These are phyloP conservation scores for Ostrea denselamellosa DNA, from an alignment of 1,140 invertebrate genomes.

Conservation along the genomic window DNA sequence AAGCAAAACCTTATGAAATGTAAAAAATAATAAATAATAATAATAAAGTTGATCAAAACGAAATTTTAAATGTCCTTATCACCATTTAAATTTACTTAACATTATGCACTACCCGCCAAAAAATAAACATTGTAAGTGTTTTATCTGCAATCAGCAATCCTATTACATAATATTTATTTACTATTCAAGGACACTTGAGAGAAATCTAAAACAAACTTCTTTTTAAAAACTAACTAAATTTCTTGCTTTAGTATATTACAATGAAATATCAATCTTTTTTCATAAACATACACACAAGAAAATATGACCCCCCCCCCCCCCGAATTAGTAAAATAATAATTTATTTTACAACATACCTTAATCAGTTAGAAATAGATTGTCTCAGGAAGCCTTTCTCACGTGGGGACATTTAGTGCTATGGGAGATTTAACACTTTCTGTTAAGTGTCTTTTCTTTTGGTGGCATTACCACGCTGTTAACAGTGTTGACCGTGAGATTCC, in stretches of 20 bases:
- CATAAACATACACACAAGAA: not conserved
- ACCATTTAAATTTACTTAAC: not conserved
- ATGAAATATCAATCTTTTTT: not conserved
- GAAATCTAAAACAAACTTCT: not conserved
- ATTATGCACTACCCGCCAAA: not conserved
- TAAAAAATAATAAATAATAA: not conserved
- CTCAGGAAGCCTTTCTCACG: not conserved
- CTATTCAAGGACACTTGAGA: not conserved
- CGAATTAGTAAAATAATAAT: not conserved
- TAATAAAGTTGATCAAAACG: too few relatives aligned
- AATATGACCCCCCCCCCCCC: not conserved
- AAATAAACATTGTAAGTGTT: not conserved
- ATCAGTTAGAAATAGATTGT: not conserved
- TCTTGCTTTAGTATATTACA: not conserved
- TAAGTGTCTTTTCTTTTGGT: not conserved
- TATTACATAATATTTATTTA: conserved; percentile 13
- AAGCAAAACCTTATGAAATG: not conserved
- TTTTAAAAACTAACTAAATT: not conserved
- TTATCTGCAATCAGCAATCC: not conserved
- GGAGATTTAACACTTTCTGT: not conserved
- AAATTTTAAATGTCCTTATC: not conserved
- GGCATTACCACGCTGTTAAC: not conserved
- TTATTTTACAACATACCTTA: not conserved
- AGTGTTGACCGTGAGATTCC: not conserved
- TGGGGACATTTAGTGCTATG: not conserved